phyloP scores from a whole-genome alignment of 2,797 vertebrate genomes.

The Dicrostonyx torquatus region DNA sequence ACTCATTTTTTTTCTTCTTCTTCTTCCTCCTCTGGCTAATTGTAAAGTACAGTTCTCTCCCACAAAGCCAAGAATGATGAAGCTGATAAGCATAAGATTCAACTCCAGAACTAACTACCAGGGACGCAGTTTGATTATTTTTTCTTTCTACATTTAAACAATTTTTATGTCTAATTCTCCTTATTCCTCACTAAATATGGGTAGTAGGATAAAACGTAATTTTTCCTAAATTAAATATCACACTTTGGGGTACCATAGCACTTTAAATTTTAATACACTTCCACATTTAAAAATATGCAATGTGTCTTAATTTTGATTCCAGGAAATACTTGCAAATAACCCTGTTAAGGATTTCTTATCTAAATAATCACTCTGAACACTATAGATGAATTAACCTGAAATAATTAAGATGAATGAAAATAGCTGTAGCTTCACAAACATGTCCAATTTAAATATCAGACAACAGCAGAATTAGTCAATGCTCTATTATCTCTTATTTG shows the following conservation, averaged over 20 bases:
- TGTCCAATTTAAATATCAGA: neutral
- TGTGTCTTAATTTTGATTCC: conserved; percentile 50
- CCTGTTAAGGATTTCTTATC: conserved; percentile 18
- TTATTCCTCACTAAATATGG: neutral
- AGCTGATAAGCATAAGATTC: neutral
- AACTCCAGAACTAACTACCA: conserved; percentile 26
- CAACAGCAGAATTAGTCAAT: conserved; percentile 40
- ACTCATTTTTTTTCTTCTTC: neutral
- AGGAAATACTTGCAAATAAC: conserved; percentile 20
- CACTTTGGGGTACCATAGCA: neutral
- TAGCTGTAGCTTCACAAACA: conserved; percentile 39
- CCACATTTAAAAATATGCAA: conserved; percentile 44
- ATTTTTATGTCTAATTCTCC: neutral
- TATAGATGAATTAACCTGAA: conserved; percentile 58
- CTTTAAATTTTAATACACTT: conserved; percentile 47
- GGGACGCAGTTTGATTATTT: neutral
- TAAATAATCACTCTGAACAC: conserved; percentile 46
- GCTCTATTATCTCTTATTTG: conserved; percentile 55
- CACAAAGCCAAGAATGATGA: conserved; percentile 25
- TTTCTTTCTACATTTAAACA: conserved; percentile 43
- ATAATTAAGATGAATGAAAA: conserved; percentile 70
- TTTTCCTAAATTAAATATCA: conserved; percentile 29
- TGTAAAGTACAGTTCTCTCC: conserved; percentile 44
- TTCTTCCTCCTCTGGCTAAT: conserved; percentile 6
- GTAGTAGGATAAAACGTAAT: neutral